Conservation (phyloP, 2,888 invertebrate genomes). For the Drosophila meridiana region DNA sequence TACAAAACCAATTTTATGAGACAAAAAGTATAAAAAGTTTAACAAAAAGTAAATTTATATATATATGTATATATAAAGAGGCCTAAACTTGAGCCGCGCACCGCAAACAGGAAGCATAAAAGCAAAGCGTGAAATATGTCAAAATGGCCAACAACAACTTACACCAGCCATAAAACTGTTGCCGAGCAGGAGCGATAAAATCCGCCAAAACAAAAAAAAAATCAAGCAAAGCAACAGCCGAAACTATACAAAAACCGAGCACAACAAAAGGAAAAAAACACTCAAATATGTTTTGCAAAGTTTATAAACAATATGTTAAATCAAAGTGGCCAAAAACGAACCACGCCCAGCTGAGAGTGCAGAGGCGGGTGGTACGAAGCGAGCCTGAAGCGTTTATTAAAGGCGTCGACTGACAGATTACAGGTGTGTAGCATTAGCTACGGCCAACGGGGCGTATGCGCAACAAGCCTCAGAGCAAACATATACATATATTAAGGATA, state of each 20-base stretch:
- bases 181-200: slow-evolving; percentile 49
- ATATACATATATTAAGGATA: neutral
- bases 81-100: slow-evolving; percentile 25
- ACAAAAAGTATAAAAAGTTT: slow-evolving; percentile 23
- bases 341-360: slow-evolving; percentile 19
- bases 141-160: slow-evolving; percentile 48
- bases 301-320: slow-evolving; percentile 58
- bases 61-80: neutral
- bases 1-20: slow-evolving; percentile 57
- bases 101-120: slow-evolving; percentile 50
- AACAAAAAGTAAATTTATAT: slow-evolving; percentile 10
- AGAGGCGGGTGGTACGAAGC: neutral
- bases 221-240: slow-evolving; percentile 15
- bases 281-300: slow-evolving; percentile 50
- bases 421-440: slow-evolving; percentile 48
- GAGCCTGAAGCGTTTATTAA: slow-evolving; percentile 70
- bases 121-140: slow-evolving; percentile 62
- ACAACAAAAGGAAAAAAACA: slow-evolving; percentile 10
- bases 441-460: slow-evolving; percentile 43
- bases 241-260: slow-evolving; percentile 12
- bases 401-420: slow-evolving; percentile 75
- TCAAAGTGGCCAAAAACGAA: slow-evolving; percentile 33
- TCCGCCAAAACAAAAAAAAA: slow-evolving; percentile 9
- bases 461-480: slow-evolving; percentile 23
- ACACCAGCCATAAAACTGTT: slow-evolving; percentile 53